A percentile compares a stretch with the other conserved stretches of the same genome.
Conservation (phyloP, 2,888 invertebrate genomes). For the Galerucella nymphaeae region DNA sequence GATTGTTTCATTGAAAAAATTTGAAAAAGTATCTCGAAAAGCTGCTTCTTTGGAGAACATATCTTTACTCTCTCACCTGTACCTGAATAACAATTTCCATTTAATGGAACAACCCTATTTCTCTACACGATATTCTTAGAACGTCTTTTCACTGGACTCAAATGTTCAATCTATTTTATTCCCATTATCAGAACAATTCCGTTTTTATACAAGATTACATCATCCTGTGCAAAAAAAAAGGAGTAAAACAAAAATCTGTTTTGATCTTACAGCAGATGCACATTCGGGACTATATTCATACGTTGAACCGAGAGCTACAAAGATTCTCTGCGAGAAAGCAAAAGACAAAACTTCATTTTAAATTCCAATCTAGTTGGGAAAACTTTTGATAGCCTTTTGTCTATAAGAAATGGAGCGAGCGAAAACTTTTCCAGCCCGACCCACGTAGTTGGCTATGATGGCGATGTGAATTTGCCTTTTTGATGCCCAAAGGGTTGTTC, state of each 20-base stretch:
- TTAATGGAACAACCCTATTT: too few species aligned
- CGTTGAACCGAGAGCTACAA: conserved; percentile 41
- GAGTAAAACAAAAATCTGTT: conserved; percentile 34
- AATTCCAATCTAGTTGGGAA: conserved; percentile 56
- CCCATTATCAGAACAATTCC: conserved; percentile 27
- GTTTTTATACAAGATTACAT: conserved; percentile 19
- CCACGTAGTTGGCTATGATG: conserved; percentile 42
- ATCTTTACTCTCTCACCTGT: too few species aligned
- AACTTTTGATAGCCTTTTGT: conserved; percentile 56
- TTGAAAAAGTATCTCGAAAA: too few species aligned
- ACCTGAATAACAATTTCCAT: too few species aligned
- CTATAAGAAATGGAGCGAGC: conserved; percentile 54
- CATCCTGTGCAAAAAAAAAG: conserved; percentile 4
- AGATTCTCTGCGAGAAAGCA: conserved; percentile 47
- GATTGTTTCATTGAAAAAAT: too few species aligned
- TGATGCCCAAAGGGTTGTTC: conserved; percentile 40
- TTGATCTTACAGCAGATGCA: conserved; percentile 44
- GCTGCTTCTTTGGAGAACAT: too few species aligned
- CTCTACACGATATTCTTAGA: too few species aligned
- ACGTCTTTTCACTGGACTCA: not conserved
- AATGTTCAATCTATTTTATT: not conserved
- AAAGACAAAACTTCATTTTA: conserved; percentile 55
- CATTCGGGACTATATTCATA: conserved; percentile 41
- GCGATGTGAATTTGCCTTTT: conserved; percentile 41
- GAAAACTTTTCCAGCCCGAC: conserved; percentile 46